Base-by-base conservation (phyloP, 1,140 invertebrate genomes). In the Heliconius melpomene region DNA sequence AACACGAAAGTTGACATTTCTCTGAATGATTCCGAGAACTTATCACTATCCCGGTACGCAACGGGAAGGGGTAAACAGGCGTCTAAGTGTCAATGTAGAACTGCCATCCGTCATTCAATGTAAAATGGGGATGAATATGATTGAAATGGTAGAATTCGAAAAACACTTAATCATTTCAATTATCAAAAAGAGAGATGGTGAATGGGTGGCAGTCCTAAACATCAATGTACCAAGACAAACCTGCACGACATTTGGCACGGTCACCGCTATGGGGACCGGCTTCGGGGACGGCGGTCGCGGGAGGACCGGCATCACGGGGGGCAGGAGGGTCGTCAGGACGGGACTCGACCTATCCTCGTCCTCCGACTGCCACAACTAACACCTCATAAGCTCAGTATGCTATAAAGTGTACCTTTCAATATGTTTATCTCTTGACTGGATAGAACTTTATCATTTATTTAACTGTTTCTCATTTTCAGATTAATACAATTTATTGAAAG, bases 311-410 rank as follows among this genome's bases (percentile, higher is more conserved):
- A 89, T 82, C 84, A 84, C 87, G 73, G 90, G 90, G 77, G 89
- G 89, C 86, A 90, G 85, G 36, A 91, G 85, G 50, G 87, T 84
- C 75, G 90, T 90, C 74, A 91, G 85, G n/a, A 85, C 89, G n/a
- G 89, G 87, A 82, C 86, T 85, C 74, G 83, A 83, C 77, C 84
- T 80, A 54, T 86, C 88, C 74, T 90, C 89, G 75, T 89, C 88
- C 75, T 80, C 76, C 77, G 75, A 86, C 86, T 88, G 84, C 76
- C 79, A 82, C 79, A 85, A 88, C 83, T 72, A 50, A 73, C 13
- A 73, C 72, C 36, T 73, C 18, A 73, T 73, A 50, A n/a, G 72
- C 36, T 66, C 20, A 73, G 72, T 40, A 38, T 23, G 46, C 72
- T 11, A 72, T 72, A 40, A 72, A 38, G 71, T 13, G 38, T 36